phyloP scores from a whole-genome alignment of 2,797 vertebrate genomes.

The Lagocephalus sceleratus region DNA sequence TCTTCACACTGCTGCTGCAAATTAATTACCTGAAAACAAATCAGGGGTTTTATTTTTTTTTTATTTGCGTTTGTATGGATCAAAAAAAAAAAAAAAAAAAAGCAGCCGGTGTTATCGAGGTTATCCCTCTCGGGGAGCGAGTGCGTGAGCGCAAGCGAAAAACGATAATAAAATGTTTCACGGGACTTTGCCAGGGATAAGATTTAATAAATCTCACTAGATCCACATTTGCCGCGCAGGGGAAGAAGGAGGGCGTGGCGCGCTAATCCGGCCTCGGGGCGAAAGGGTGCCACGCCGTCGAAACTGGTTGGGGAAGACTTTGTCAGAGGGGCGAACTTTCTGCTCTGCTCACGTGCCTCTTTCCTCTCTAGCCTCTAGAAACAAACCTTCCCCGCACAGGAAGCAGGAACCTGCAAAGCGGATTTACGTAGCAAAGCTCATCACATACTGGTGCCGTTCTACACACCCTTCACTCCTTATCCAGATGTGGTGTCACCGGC shows the following conservation, averaged over 20 bases:
- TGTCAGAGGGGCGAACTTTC: constrained; percentile 20
- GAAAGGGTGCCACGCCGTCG: constrained; percentile 24
- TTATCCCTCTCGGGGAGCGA: constrained; percentile 11
- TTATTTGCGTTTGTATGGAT: too few species aligned
- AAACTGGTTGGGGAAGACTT: constrained; percentile 19
- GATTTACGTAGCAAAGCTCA: constrained; percentile 15
- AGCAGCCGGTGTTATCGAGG: constrained; percentile 1
- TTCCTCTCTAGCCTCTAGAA: constrained; percentile 8
- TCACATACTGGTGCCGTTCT: not conserved
- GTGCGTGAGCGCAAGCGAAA: constrained; percentile 21
- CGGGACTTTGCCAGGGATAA: constrained; percentile 31
- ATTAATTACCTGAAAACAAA: too few species aligned
- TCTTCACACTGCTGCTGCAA: too few species aligned
- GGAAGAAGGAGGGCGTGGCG: constrained; percentile 34
- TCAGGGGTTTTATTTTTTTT: too few species aligned
- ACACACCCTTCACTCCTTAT: not conserved
- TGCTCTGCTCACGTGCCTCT: not conserved
- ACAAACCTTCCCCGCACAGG: not conserved
- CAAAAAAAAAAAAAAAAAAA: too few species aligned
- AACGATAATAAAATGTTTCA: constrained; percentile 28
- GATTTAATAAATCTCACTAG: constrained; percentile 57
- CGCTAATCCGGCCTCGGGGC: constrained; percentile 50
- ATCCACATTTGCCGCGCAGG: constrained; percentile 44
- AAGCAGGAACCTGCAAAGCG: not conserved
- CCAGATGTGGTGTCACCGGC: not conserved